Evolutionary conservation across 2,797 vertebrate genomes (phyloP), one percentile per base, ranked within the genome.

Genomic region (Enteromius viviparus): DNA sequence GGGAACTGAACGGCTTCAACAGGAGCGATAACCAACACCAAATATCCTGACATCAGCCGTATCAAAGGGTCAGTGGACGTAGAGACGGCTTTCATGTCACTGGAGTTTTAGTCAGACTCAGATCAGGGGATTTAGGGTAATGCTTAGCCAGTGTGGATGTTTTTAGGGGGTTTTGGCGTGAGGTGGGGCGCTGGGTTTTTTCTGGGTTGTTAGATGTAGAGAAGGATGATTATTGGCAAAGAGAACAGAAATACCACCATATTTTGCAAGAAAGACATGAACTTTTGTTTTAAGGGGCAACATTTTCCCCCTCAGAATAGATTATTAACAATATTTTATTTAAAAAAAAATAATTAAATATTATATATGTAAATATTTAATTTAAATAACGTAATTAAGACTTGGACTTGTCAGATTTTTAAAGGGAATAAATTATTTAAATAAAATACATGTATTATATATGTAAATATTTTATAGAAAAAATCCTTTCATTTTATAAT

Each of bases 41-140:
- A 47, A 40, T 47, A 21, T 70, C 53, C 37, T 49, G 64, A 71
- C 45, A 74, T 66, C 45, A 69, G 37, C 71, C 8, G 78, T 51
- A 51, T 47, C 19, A 60, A 29, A 80, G 40, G 49, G 60, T 76
- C 55, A 64, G 74, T 70, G 64, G 51, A 76, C 65, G 47, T 76
- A 11, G 34, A 45, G 40, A 53, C 12, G 40, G 7, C 23, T 68
- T 66, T 66, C 42, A 14, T 32, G 60, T 34, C 37, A 76, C 76
- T 47, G 11, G 17, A 65, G 14, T 65, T 26, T 78, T 11, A 34
- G 60, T 3, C 5, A 6, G 19, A 74, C 42, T 70, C 49, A 37
- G 47, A n/a, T 74, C 29, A 37, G 32, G 12, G 58, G 60, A 42
- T 77, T 9, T 40, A 2, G 2, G 42, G 7, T 65, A 15, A 65